These are phyloP conservation scores for Eospalax fontanierii DNA, from an alignment of 2,797 vertebrate genomes.

Conservation along the genomic window DNA sequence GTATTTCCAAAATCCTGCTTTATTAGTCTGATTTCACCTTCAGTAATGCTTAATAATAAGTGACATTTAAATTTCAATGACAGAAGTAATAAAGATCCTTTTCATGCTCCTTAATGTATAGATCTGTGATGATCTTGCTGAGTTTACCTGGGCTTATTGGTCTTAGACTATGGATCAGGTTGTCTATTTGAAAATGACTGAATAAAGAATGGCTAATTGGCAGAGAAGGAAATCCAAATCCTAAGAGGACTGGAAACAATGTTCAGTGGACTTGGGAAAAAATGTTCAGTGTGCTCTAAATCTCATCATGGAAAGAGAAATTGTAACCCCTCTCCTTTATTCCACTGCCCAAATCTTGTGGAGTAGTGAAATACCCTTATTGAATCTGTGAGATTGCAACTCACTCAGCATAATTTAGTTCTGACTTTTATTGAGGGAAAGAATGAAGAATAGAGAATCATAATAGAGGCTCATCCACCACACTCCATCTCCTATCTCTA, in stretches of 20 bases:
- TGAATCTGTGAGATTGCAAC: background rate
- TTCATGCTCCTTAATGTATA: background rate
- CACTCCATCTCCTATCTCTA: background rate
- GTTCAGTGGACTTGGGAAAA: background rate
- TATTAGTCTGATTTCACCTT: background rate
- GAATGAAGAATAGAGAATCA: slow-evolving; percentile 1
- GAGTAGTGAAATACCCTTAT: background rate
- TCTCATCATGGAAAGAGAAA: background rate
- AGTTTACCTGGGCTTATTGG: background rate
- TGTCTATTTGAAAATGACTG: slow-evolving; percentile 1
- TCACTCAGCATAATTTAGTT: background rate
- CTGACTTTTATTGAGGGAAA: background rate
- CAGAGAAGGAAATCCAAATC: background rate
- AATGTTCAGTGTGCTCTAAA: background rate
- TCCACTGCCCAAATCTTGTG: background rate
- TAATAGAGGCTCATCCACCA: background rate
- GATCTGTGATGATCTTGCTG: background rate
- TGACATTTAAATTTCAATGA: background rate
- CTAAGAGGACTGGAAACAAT: background rate
- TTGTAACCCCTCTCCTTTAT: background rate
- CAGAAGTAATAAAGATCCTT: background rate
- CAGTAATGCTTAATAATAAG: background rate
- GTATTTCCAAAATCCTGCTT: background rate
- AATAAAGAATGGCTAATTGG: background rate
- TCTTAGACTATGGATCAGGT: background rate